Evolutionary conservation across 1,140 invertebrate genomes (phyloP), one percentile per base, ranked within the genome.

Genomic region (Tribolium madens): DNA sequence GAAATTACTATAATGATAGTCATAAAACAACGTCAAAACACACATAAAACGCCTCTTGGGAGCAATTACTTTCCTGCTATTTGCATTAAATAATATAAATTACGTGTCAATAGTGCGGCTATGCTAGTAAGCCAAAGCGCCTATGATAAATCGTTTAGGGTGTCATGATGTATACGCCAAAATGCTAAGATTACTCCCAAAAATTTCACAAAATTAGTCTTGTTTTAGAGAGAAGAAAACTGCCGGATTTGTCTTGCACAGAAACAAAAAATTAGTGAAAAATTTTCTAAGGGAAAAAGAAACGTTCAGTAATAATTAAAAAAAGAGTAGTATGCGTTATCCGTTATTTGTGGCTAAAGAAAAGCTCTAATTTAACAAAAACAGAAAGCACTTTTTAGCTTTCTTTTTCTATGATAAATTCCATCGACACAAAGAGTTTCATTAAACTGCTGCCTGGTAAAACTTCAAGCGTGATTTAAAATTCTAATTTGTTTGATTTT

Each of bases 361-460:
- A 9, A 42, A 42, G 36, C 36, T 9, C 36, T 42, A 1, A 42
- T 42, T 42, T 50, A 50, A 50, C 14, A 50, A 50, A 7, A 50
- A 12, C 48, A 50, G 9, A 50, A 50, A 10, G 10, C 12, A 14
- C 12, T 50, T 50, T 13, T 50, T 50, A 50, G 47, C 14, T 15
- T 14, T 17, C 48, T 50, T 50, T 50, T 50, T 7, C 15, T 50
- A 50, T 50, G 48, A 50, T 17, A 12, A 17, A 50, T 5, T 50
- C 13, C 48, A 50, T 50, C 15, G 15, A 17, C 48, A 50, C 48
- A 50, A 50, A 50, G 48, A 50, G 48, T 50, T 50, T 50, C 48
- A 50, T 50, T 50, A 50, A 50, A 50, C 48, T 50, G 48, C 15
- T 50, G 13, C 15, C 12, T 50, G 48, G 9, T 50, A 50, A 17